These are phyloP conservation scores for Nasonia longicornis DNA, from an alignment of 1,140 invertebrate species.

Conservation along the genomic window DNA sequence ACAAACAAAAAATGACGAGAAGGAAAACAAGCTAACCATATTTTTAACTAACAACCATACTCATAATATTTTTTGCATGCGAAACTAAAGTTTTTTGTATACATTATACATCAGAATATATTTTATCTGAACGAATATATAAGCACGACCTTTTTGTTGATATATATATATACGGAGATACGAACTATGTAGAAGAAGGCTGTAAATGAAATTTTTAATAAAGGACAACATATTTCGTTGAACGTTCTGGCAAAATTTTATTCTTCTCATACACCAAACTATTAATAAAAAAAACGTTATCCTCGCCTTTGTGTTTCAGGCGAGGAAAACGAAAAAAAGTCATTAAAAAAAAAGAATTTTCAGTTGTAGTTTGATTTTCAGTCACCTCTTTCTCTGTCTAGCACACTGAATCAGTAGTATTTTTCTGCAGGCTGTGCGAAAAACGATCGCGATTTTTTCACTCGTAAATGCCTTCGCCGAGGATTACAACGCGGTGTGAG, in stretches of 20 bases:
- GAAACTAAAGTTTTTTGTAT: conserved; percentile 33
- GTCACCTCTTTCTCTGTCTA: background rate
- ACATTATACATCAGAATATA: conserved; percentile 37
- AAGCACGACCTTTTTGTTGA: conserved; percentile 35
- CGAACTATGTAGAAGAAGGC: conserved; percentile 32
- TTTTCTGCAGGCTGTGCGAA: conserved; percentile 20
- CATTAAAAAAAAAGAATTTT: too few relatives aligned
- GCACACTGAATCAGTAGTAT: conserved; percentile 37
- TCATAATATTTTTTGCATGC: conserved; percentile 38
- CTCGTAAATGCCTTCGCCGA: background rate
- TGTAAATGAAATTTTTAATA: conserved; percentile 46
- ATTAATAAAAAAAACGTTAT: background rate
- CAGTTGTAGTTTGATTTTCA: background rate
- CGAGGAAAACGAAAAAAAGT: too few relatives aligned
- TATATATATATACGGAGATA: conserved; percentile 15
- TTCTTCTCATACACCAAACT: conserved; percentile 27
- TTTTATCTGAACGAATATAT: conserved; percentile 35
- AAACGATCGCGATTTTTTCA: background rate
- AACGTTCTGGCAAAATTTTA: conserved; percentile 32
- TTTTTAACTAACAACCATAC: conserved; percentile 32
- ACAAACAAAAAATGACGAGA: background rate
- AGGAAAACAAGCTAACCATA: conserved; percentile 29
- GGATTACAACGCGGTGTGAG: background rate
- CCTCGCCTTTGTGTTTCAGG: background rate
- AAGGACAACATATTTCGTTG: conserved; percentile 41